These are phyloP conservation scores for Idaea dimidiata DNA, from an alignment of 2,888 invertebrate genomes.

Conservation along the genomic window DNA sequence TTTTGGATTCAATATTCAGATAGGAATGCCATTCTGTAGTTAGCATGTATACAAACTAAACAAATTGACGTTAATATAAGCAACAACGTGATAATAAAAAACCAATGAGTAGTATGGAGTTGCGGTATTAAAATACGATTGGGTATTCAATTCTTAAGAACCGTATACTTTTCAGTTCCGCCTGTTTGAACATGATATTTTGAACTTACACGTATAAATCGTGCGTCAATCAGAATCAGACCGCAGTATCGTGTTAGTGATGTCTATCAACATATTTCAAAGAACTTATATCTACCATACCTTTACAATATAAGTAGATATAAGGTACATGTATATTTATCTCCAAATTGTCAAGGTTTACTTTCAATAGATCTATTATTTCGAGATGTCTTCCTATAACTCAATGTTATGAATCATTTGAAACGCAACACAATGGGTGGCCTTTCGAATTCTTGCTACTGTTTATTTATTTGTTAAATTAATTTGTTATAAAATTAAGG, in stretches of 20 bases:
- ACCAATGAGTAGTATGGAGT: background rate
- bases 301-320: constrained; percentile 3
- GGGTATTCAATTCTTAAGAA: background rate
- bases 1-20: background rate
- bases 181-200: constrained; percentile 2
- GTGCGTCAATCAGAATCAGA: constrained; percentile 9
- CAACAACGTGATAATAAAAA: background rate
- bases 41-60: background rate
- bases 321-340: constrained; percentile 1
- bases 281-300: constrained; percentile 14
- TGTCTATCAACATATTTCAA: constrained; percentile 25
- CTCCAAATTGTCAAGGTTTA: constrained; percentile 21
- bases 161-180: background rate
- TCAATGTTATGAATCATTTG: constrained; percentile 51
- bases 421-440: constrained; percentile 51
- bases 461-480: constrained; percentile 46
- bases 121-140: background rate
- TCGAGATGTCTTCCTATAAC: constrained; percentile 36
- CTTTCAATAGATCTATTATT: constrained; percentile 25
- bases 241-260: constrained; percentile 16
- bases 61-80: background rate
- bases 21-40: background rate
- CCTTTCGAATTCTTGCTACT: constrained; percentile 51
- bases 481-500: constrained; percentile 45
- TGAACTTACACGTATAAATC: constrained; percentile 1